phyloP scores from a whole-genome alignment of 2,888 invertebrate species.

The Petrophora chlorosata region DNA sequence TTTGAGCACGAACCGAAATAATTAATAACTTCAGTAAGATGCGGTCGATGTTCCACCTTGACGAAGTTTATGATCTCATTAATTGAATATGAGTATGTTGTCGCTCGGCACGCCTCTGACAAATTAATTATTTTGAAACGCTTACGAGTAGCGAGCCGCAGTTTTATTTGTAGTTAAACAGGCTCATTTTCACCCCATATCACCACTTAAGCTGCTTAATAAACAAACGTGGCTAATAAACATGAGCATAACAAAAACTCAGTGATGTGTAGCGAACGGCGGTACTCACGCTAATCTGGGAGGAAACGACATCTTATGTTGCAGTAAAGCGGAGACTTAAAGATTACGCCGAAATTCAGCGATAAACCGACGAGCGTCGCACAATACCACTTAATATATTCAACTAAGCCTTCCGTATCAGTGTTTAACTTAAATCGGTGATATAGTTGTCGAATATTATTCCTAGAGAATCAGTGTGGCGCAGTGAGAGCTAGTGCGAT shows the following conservation, averaged over 20 bases:
- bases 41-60: constrained; percentile 34
- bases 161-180: constrained; percentile 14
- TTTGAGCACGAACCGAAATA: constrained; percentile 28
- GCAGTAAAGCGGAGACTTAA: constrained; percentile 45
- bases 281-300: constrained; percentile 43
- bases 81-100: constrained; percentile 46
- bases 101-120: constrained; percentile 36
- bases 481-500: no score
- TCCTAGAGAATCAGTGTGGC: no score
- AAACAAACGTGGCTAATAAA: constrained; percentile 32
- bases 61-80: constrained; percentile 37
- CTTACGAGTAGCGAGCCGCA: constrained; percentile 19
- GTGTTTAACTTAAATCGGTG: constrained; percentile 25
- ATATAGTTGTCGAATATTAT: constrained; percentile 15
- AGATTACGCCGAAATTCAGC: constrained; percentile 51
- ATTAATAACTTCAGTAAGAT: constrained; percentile 30
- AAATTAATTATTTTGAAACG: constrained; percentile 47
- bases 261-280: constrained; percentile 35
- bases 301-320: constrained; percentile 50
- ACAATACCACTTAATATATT: constrained; percentile 25
- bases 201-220: constrained; percentile 22
- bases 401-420: constrained; percentile 15
- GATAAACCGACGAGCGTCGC: constrained; percentile 43
- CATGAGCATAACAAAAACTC: constrained; percentile 30
- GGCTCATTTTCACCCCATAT: constrained; percentile 11